Percentiles rank a stretch among this genome's conserved stretches.
These are phyloP conservation scores for Sarcophaga rosellei DNA, from an alignment of 2,888 invertebrate species.

Conservation along the genomic window DNA sequence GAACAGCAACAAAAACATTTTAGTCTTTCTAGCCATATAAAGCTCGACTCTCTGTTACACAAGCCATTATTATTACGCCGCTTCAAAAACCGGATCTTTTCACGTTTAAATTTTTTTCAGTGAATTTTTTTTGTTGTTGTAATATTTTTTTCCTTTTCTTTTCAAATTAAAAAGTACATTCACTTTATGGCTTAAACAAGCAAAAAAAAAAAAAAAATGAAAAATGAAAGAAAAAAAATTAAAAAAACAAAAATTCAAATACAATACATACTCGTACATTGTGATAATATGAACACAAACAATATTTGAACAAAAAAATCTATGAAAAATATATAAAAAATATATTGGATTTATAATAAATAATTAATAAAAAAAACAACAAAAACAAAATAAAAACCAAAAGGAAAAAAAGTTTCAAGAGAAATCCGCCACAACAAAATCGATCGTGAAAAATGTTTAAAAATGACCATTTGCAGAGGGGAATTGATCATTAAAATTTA, in stretches of 20 bases:
- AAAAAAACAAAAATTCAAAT: slow-evolving; percentile 32
- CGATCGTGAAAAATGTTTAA: slow-evolving; percentile 35
- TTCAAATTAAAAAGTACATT: slow-evolving; percentile 77
- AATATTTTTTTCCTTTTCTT: slow-evolving; percentile 48
- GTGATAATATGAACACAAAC: slow-evolving; percentile 25
- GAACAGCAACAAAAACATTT: slow-evolving; percentile 22
- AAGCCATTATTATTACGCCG: slow-evolving; percentile 68
- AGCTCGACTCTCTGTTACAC: slow-evolving; percentile 59
- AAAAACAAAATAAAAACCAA: slow-evolving; percentile 25
- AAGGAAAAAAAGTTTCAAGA: slow-evolving; percentile 21
- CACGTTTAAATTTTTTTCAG: slow-evolving; percentile 32
- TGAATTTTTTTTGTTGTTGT: not conserved
- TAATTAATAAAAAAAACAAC: slow-evolving; percentile 27
- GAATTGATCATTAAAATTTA: slow-evolving; percentile 40
- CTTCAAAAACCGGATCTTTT: slow-evolving; percentile 77
- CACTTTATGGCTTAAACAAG: slow-evolving; percentile 75
- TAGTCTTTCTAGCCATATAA: slow-evolving; percentile 55
- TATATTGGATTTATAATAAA: slow-evolving; percentile 16
- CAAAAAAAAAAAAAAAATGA: slow-evolving; percentile 40
- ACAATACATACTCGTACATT: slow-evolving; percentile 18
- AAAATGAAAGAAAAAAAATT: not conserved
- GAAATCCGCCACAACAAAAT: slow-evolving; percentile 39
- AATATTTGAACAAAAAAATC: slow-evolving; percentile 2
- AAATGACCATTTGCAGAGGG: slow-evolving; percentile 44
- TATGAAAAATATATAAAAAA: too few relatives aligned